Evolutionary conservation across 2,797 vertebrate genomes (phyloP).

Genomic region (Nannoperca australis): DNA sequence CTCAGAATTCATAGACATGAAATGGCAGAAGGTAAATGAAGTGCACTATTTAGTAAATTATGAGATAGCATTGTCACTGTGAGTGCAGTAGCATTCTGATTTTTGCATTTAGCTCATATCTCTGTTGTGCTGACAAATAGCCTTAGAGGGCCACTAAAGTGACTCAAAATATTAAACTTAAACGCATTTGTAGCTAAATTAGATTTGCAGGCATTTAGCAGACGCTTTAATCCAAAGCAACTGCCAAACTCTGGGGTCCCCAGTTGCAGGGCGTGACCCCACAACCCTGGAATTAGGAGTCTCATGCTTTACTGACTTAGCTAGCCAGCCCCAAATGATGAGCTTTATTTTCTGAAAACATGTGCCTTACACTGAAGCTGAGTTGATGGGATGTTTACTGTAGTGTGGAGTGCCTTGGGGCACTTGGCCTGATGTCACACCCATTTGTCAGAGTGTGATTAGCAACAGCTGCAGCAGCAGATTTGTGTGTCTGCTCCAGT

Average conservation of each 20-base stretch:
- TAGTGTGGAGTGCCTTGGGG: neutral
- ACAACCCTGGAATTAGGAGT: too few species aligned
- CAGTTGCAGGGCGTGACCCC: too few species aligned
- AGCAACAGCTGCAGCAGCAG: conserved; percentile 43
- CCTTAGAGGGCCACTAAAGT: neutral
- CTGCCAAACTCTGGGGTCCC: too few species aligned
- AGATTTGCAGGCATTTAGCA: too few species aligned
- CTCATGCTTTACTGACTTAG: too few species aligned
- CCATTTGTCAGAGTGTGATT: conserved; percentile 31
- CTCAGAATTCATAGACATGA: neutral
- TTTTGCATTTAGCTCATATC: neutral
- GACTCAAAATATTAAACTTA: neutral
- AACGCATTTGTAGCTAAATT: neutral
- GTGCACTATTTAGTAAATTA: neutral
- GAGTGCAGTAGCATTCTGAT: neutral
- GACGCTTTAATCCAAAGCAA: too few species aligned
- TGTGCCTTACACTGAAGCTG: neutral
- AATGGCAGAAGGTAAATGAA: neutral
- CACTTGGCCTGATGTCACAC: conserved; percentile 15
- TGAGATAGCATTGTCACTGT: neutral
- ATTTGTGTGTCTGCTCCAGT: conserved; percentile 5
- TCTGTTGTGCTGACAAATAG: neutral
- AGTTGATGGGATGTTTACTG: conserved; percentile 7
- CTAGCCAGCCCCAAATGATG: too few species aligned
- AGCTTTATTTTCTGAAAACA: neutral